A percentile compares a stretch with the other conserved stretches of the same genome.
phyloP scores from a whole-genome alignment of 2,888 invertebrate species.

The Eristalis tenax region DNA sequence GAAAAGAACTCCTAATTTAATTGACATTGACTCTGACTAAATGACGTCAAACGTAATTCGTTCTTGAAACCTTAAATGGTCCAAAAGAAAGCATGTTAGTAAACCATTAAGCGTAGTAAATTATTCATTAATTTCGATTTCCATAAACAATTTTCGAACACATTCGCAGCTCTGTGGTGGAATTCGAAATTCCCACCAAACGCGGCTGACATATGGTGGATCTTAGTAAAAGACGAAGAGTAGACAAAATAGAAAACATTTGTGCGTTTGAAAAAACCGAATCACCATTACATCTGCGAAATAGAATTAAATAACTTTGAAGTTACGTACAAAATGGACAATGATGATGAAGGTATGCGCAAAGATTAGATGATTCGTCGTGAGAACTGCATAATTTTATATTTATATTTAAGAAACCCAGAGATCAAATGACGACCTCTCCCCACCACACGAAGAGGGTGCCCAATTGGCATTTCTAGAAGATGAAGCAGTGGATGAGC shows the following conservation, averaged over 20 bases:
- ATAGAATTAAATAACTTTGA: background rate
- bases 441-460: background rate
- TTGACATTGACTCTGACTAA: too few species aligned
- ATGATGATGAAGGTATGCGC: slow-evolving; percentile 13
- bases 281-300: background rate
- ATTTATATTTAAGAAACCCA: background rate
- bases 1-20: too few species aligned
- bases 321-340: slow-evolving; percentile 3
- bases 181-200: background rate
- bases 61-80: too few species aligned
- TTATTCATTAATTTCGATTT: too few species aligned
- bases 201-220: slow-evolving; percentile 16
- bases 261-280: background rate
- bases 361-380: background rate
- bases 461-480: background rate
- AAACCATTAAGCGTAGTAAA: too few species aligned
- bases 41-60: too few species aligned
- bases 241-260: slow-evolving; percentile 41
- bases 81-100: too few species aligned
- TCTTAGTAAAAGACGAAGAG: background rate
- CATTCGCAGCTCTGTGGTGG: background rate
- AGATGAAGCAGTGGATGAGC: background rate
- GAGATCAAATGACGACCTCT: background rate
- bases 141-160: background rate
- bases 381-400: background rate